Percentiles rank a stretch among this genome's conserved stretches.
Evolutionary conservation across 2,113 vertebrate genomes (phyloP).

Genomic region (Puntigrus tetrazona): DNA sequence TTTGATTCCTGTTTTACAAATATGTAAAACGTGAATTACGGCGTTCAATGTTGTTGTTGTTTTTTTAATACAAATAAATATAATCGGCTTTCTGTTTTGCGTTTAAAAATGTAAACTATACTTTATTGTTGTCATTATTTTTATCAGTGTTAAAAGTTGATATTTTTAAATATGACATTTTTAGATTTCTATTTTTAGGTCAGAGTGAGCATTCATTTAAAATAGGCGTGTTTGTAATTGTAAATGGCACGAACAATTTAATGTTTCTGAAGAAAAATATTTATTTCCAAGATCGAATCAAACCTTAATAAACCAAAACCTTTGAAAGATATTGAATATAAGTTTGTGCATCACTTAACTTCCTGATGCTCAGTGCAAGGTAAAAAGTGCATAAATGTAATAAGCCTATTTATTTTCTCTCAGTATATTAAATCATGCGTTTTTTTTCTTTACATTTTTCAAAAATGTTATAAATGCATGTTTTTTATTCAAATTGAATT

Average conservation of each 20-base stretch:
- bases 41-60: too few species aligned
- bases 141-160: not conserved
- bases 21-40: not conserved
- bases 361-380: not conserved
- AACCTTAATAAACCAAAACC: not conserved
- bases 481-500: not conserved
- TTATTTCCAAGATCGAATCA: too few species aligned
- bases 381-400: not conserved
- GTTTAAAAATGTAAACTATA: too few species aligned
- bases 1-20: slow-evolving; percentile 3
- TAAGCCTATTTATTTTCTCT: not conserved
- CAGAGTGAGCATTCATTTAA: too few species aligned
- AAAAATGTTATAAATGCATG: not conserved
- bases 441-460: not conserved
- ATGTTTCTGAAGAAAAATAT: not conserved
- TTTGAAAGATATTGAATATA: not conserved
- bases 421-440: not conserved
- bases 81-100: not conserved
- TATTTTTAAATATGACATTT: too few species aligned
- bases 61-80: not conserved
- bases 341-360: too few species aligned
- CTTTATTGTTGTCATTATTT: too few species aligned
- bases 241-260: not conserved
- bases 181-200: too few species aligned
- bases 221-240: not conserved